phyloP scores from a whole-genome alignment of 2,113 vertebrate species.

The Herpailurus yagouaroundi region DNA sequence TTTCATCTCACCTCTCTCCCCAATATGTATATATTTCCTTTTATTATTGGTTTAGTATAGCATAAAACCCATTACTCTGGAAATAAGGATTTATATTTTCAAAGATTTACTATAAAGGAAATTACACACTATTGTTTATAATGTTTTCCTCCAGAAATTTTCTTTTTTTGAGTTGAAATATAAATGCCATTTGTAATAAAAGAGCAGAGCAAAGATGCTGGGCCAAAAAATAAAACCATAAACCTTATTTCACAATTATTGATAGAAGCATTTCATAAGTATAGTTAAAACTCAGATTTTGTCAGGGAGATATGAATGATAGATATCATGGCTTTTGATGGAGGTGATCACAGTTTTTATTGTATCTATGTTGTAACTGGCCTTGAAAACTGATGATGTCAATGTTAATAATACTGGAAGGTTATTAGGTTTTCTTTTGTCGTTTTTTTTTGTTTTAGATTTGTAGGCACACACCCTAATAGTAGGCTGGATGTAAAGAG shows the following conservation, averaged over 20 bases:
- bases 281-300: slow-evolving; percentile 1
- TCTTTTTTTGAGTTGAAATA: neutral
- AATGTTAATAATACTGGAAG: neutral
- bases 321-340: neutral
- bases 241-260: neutral
- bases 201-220: neutral
- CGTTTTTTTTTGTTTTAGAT: neutral
- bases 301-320: neutral
- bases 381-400: neutral
- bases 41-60: neutral
- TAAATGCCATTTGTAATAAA: neutral
- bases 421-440: neutral
- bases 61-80: neutral
- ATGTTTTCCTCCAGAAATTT: neutral
- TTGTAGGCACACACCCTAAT: neutral
- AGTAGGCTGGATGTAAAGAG: neutral
- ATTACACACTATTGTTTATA: neutral
- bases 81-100: neutral
- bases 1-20: neutral
- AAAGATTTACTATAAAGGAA: neutral
- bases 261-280: neutral
- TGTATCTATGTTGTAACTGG: neutral
- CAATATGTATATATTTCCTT: neutral
- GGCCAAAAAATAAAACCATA: neutral
- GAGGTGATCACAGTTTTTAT: neutral